Evolutionary conservation across 1,140 invertebrate genomes (phyloP), one percentile per base, ranked within the genome.

Genomic region (Zaprionus gabonicus): DNA sequence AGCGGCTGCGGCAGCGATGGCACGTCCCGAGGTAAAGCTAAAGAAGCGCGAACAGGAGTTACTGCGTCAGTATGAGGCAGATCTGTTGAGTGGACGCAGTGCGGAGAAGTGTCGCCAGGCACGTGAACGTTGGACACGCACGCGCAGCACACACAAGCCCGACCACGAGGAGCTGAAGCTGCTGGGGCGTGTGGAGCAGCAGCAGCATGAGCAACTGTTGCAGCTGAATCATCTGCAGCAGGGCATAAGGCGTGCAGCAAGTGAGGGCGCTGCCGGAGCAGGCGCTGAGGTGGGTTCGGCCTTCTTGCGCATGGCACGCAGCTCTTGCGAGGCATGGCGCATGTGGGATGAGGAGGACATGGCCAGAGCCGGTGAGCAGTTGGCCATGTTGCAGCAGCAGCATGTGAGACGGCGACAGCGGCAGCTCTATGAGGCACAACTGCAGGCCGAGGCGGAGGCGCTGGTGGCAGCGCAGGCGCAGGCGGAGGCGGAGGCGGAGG

Each of bases 21-120:
- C 17, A 7, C 13, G n/a, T 4, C 60, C 15, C 27, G 56, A 67
- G 17, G 15, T 38, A 13, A 57, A 71, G 10, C 62, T 85, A 0
- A 81, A 67, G 51, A 72, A 81, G 31, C 60, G 76, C 9, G 81
- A 88, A 20, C 71, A 74, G 64, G 71, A 82, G 55, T 49, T 74
- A 3, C 41, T 82, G 64, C 85, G 71, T 12, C 69, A 78, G 34
- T 82, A 82, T 36, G 62, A 82, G 20, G 77, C 56, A 0, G 84
- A 90, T 31, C n/a, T 75, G 17, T 38, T 58, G 3, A 85, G 71
- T 28, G 82, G 82, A 12, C 71, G 71, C 3, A 76, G 62, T 27
- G 75, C 53, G 0, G 82, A 85, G 38, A 85, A 79, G 49, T 79
- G 68, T 44, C 82, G 82, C 5, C 34, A 28, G 31, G 76, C 62